These are phyloP conservation scores for Troides aeacus DNA, from an alignment of 2,888 invertebrate species.

Conservation along the genomic window DNA sequence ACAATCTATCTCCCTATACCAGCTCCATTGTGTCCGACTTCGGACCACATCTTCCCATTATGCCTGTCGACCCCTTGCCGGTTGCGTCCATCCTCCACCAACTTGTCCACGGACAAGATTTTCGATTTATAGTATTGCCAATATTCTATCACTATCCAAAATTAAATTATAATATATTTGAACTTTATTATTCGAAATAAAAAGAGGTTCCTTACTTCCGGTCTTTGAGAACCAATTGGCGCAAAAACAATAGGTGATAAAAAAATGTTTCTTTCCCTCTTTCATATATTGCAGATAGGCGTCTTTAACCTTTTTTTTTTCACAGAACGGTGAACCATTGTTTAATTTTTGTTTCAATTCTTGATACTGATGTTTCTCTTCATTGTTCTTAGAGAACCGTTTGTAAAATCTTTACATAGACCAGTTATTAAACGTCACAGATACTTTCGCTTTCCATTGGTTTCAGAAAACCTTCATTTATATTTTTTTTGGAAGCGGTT, in stretches of 20 bases:
- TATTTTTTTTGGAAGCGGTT: too few relatives aligned
- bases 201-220: neutral
- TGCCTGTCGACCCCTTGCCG: too few relatives aligned
- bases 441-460: slow-evolving; percentile 20
- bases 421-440: neutral
- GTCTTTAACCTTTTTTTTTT: neutral
- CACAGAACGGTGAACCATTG: slow-evolving; percentile 10
- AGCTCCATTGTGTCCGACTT: too few relatives aligned
- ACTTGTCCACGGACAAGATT: too few relatives aligned
- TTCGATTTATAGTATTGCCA: too few relatives aligned
- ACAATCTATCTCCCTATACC: too few relatives aligned
- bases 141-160: too few relatives aligned
- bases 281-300: too few relatives aligned
- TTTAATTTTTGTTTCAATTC: slow-evolving; percentile 9
- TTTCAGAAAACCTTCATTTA: neutral
- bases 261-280: too few relatives aligned
- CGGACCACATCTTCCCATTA: too few relatives aligned
- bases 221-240: neutral
- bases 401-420: slow-evolving; percentile 2
- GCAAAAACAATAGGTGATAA: neutral
- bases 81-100: too few relatives aligned
- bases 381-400: slow-evolving; percentile 15
- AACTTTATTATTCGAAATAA: neutral
- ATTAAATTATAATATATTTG: too few relatives aligned
- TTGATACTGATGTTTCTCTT: slow-evolving; percentile 13